Evolutionary conservation across 2,888 invertebrate genomes (phyloP), one percentile per base, ranked within the genome.

Genomic region (Tiliacea aurago): DNA sequence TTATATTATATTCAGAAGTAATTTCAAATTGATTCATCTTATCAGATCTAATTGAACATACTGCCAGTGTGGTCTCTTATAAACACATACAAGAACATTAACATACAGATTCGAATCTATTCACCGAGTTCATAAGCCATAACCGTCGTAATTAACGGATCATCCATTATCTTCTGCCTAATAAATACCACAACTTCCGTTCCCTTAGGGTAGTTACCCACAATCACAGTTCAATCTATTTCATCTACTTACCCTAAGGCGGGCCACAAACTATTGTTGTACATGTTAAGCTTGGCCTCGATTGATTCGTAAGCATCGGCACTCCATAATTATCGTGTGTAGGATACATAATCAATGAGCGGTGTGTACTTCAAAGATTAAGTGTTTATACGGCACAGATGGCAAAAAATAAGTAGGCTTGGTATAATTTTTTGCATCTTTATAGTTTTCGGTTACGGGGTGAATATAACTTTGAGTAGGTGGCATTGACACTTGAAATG

Each of bases 311-410:
- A 76, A 81, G 75, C 83, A 75, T 73, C 70, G 65, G 63, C 63
- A 76, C 74, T 68, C 55, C 56, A 66, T 84, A 84, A 88, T 88
- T 88, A 88, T 83, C 78, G 80, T 74, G 77, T 80, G 77, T 78
- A 83, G 71, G 74, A 80, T 67, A 76, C 61, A 72, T 80, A 81
- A 83, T 86, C 84, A 85, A 83, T 84, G 81, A 81, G 75, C 69
- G 68, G 78, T 80, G 65, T 76, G 74, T 73, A 63, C 73, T 67
- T 68, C 77, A 77, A 76, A 84, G 76, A 82, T 73, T 81, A 81
- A 84, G 69, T 84, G 66, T 53, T 58, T 18, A 72, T 66, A 84
- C n/a, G 56, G 51, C 23, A n/a, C 37, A 43, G 37, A 43, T 55
- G 65, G 81, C 53, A 81, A 76, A 73, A 76, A 80, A 51, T 68